Base-by-base conservation (phyloP, 1,140 invertebrate species). In the Bombyx mandarina region DNA sequence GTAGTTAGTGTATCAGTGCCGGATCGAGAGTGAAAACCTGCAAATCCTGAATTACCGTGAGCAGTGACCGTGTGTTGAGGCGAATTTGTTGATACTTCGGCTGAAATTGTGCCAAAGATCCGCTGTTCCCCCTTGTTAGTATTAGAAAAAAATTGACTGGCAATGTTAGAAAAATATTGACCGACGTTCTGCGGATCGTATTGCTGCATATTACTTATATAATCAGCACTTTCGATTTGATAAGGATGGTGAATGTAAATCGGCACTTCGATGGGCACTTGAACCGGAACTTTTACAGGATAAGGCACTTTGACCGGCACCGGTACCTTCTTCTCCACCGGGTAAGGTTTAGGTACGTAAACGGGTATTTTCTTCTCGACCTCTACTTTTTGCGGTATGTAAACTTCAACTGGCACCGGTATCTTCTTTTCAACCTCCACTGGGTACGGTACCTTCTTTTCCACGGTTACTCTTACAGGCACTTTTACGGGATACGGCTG, bases 321-420 rank as follows among this genome's bases (percentile, higher is more conserved):
- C 0, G 91, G 91, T 3, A 92, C 89, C 42, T 88, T 89, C 69
- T 93, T 93, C 66, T 93, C 92, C 0, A 93, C 88, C 0, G 91
- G 88, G 67, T 91, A 92, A n/a, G 91, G 91, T 18, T 90, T 91
- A 0, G 89, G 89, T 4, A 90, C 67, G 56, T 85, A 83, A 51
- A 88, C 75, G 1, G 91, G 91, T 3, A 92, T 89, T 67, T 88
- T 90, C 69, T 90, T 92, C 62, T 92, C 91, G 0, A 93, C 90
- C 61, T 84, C 77, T 6, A 86, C 81, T 59, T 69, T 77, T 45
- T 89, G 79, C 12, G 88, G 89, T 10, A 90, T 79, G 9, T 76
- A 59, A 12, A 89, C 79, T 77, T 88, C 79, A 1, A 88, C 75
- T 0, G 79, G 82, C 8, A 86, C 73, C 0, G 87, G 87, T 8